Base-by-base conservation (phyloP, 2,888 invertebrate genomes). In the Cyclophora albipunctata region DNA sequence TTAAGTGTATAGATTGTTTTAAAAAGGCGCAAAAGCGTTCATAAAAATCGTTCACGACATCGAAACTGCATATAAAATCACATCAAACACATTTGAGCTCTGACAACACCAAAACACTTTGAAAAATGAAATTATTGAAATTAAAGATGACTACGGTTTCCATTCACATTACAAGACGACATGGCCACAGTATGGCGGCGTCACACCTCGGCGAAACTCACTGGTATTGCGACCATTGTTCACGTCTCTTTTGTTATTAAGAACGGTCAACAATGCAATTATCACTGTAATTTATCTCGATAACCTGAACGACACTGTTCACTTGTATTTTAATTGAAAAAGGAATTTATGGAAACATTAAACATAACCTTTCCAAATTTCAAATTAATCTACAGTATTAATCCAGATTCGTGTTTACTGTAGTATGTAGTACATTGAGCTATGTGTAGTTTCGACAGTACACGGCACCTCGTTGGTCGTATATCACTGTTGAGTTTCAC, bases 11-110 rank as follows among this genome's bases (percentile, higher is more conserved):
- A 62, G 55, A 57, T 57, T 52, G 49, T 67, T 73, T 62, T 64
- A 81, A 75, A 81, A 78, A 73, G 34, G 81, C 85, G 86, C 85
- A 87, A 87, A 86, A 84, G 86, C 87, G 81, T 83, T 82, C 71
- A 78, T 75, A 84, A 82, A 83, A 81, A 69, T 71, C 20, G 59
- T 71, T 62, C 76, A 84, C 83, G 78, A 86, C 85, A 86, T 68
- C 78, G 79, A 86, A 85, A 81, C 69, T 64, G 71, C 73, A 62
- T 70, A 75, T 75, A 79, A 74, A 75, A 76, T 73, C 74, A 82
- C 78, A 78, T 70, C 66, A 62, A 77, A 78, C 73, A 75, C 64
- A 48, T 67, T 83, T 71, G 69, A 72, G 71, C 69, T 63, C 37
- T 63, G 58, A 71, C 68, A 62, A 76, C 74, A 77, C 57, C 71